Conservation (phyloP, 2,888 invertebrate species). For the Drosophila subsilvestris region DNA sequence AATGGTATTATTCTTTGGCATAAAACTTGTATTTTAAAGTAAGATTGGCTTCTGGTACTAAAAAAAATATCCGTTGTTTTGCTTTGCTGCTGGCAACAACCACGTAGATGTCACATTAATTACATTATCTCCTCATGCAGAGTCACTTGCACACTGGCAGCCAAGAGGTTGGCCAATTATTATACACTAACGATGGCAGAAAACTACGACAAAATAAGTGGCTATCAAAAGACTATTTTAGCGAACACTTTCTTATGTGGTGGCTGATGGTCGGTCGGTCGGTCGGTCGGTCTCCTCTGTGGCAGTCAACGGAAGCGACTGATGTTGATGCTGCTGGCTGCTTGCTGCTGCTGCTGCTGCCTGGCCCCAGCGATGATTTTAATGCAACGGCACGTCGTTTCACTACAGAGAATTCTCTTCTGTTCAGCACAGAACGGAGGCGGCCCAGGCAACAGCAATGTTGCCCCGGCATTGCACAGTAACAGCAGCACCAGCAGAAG, state of each 20-base stretch:
- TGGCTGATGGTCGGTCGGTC: constrained; percentile 22
- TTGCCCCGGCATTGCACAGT: constrained; percentile 17
- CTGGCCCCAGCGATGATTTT: constrained; percentile 48
- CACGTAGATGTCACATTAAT: constrained; percentile 11
- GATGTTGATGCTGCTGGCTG: constrained; percentile 51
- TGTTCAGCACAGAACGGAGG: constrained; percentile 1
- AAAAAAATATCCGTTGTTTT: not conserved
- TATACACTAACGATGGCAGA: not conserved
- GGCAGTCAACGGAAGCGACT: constrained; percentile 71
- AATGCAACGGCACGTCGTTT: constrained; percentile 53
- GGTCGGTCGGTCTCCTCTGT: constrained; percentile 38
- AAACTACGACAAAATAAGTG: constrained; percentile 25
- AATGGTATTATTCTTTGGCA: constrained; percentile 29
- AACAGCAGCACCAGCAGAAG: constrained; percentile 7
- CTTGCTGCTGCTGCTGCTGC: constrained; percentile 22
- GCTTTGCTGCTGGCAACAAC: not conserved
- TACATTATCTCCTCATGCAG: constrained; percentile 6
- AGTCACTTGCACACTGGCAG: constrained; percentile 3
- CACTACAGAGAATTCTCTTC: constrained; percentile 1
- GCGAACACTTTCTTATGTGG: constrained; percentile 49
- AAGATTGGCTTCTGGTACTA: not conserved
- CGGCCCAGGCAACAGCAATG: constrained; percentile 24
- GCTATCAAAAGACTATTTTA: constrained; percentile 39
- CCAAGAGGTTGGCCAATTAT: constrained; percentile 9
- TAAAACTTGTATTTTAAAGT: constrained; percentile 1